These are phyloP conservation scores for Trichopoda pennipes DNA, from an alignment of 2,888 invertebrate species.

Conservation along the genomic window DNA sequence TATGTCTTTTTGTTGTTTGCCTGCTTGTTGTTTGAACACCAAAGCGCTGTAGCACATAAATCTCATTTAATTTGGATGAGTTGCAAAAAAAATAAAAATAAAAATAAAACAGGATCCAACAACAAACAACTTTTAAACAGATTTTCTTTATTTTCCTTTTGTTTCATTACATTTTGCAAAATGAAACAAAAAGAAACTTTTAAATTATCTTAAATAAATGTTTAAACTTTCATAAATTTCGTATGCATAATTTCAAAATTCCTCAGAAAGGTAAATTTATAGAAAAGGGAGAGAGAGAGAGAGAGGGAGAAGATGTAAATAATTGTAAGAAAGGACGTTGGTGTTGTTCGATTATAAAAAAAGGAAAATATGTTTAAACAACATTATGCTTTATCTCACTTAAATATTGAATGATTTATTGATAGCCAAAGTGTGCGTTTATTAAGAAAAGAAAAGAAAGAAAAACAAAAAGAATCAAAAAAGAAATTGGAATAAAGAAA, in stretches of 20 bases:
- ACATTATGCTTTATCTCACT: too few species aligned
- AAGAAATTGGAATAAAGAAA: too few species aligned
- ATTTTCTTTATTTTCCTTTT: too few species aligned
- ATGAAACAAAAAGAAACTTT: too few species aligned
- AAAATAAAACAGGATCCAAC: background rate
- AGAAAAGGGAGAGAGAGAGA: too few species aligned
- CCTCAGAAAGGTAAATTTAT: constrained; percentile 17
- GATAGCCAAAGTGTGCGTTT: too few species aligned
- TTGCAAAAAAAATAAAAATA: constrained; percentile 41
- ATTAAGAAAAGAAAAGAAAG: background rate
- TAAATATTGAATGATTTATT: too few species aligned
- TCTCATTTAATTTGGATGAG: constrained; percentile 59
- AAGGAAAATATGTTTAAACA: background rate
- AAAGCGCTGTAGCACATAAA: constrained; percentile 55
- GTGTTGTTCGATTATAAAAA: constrained; percentile 17
- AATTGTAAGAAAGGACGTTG: constrained; percentile 31
- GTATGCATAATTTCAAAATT: constrained; percentile 22
- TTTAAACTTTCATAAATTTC: constrained; percentile 18
- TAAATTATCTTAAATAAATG: constrained; percentile 37
- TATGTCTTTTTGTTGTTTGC: constrained; percentile 5
- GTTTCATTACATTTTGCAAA: too few species aligned
- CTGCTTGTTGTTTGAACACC: constrained; percentile 1
- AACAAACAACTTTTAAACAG: too few species aligned
- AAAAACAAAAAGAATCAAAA: background rate
- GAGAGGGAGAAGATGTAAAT: background rate